Evolutionary conservation across 2,888 invertebrate species (phyloP).

Genomic region (Capitulum mitella): DNA sequence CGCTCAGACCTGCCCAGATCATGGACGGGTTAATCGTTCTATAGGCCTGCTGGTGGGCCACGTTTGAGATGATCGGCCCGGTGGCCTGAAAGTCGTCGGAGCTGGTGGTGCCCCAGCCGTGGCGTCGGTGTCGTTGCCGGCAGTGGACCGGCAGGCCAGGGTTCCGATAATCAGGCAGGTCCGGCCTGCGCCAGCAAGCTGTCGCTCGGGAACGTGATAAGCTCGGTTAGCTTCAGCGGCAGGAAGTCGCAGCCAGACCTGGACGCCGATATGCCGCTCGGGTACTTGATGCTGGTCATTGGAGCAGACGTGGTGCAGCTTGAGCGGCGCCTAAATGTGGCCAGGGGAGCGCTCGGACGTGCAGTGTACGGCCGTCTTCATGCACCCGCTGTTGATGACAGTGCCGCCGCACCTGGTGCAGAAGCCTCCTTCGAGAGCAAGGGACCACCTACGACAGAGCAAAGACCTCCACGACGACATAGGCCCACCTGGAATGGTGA

Average conservation of each 20-base stretch:
- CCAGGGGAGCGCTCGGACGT: not conserved
- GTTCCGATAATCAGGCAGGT: no score
- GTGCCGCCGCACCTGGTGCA: constrained; percentile 6
- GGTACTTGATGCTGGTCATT: not conserved
- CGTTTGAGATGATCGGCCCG: constrained; percentile 24
- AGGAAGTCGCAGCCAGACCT: constrained; percentile 24
- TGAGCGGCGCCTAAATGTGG: not conserved
- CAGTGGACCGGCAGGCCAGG: constrained; percentile 27
- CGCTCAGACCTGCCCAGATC: constrained; percentile 27
- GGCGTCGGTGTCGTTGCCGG: not conserved
- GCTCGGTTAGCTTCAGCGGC: constrained; percentile 21
- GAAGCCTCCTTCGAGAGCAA: no score
- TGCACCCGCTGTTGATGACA: constrained; percentile 15
- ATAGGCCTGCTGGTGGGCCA: not conserved
- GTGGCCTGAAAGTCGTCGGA: constrained; percentile 28
- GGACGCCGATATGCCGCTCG: not conserved
- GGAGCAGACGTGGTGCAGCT: not conserved
- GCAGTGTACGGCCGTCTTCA: constrained; percentile 17
- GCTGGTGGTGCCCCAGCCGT: constrained; percentile 26
- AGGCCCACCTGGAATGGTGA: no score
- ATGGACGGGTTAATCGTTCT: not conserved
- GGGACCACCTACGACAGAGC: no score
- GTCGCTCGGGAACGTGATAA: constrained; percentile 21
- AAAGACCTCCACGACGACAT: no score
- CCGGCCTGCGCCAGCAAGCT: constrained; percentile 26